Conservation (phyloP, 2,113 vertebrate genomes). For the Aegotheles bennettii region DNA sequence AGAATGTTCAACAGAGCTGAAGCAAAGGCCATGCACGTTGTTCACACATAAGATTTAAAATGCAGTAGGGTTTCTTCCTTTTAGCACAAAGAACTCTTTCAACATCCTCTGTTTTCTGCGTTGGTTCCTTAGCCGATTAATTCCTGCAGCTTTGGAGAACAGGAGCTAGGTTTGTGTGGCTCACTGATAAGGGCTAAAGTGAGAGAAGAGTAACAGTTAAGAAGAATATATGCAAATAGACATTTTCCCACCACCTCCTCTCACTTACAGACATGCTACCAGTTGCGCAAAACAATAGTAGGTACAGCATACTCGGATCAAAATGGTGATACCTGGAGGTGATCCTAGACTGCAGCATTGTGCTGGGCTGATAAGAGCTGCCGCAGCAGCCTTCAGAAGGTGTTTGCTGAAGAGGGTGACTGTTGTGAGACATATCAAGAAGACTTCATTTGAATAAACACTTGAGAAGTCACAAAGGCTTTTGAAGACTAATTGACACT, state of each 20-base stretch:
- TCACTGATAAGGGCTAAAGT: not conserved
- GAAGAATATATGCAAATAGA: not conserved
- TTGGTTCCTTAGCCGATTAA: not conserved
- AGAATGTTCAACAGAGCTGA: not conserved
- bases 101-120: not conserved
- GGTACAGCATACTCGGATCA: not conserved
- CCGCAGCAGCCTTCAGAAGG: not conserved
- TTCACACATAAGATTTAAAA: not conserved
- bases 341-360: not conserved
- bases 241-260: not conserved
- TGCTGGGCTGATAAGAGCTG: not conserved
- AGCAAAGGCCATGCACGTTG: accelerated
- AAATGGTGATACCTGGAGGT: not conserved
- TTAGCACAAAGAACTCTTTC: not conserved
- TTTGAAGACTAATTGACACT: not conserved
- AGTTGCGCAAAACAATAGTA: not conserved
- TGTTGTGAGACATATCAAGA: not conserved
- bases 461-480: not conserved
- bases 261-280: not conserved
- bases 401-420: not conserved
- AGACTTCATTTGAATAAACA: not conserved
- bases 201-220: not conserved
- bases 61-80: not conserved
- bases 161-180: not conserved
- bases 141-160: not conserved